These are phyloP conservation scores for Mobula birostris DNA, from an alignment of 2,113 vertebrate genomes.

Conservation along the genomic window DNA sequence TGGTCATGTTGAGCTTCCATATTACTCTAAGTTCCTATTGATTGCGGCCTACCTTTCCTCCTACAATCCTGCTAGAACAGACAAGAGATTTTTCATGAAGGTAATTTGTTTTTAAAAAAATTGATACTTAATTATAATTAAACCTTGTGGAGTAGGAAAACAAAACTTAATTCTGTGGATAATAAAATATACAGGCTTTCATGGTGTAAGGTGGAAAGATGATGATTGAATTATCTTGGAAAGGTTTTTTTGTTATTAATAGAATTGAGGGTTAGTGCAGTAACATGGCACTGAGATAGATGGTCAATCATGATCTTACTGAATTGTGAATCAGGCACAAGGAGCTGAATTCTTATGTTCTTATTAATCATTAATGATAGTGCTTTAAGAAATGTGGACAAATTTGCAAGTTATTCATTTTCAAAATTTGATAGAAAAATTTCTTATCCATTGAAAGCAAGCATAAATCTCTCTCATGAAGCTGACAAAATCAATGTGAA, in stretches of 20 bases:
- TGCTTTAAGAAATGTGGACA: not conserved
- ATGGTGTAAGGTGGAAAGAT: not conserved
- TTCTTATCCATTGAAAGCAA: not conserved
- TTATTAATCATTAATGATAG: no score
- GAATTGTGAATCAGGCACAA: no score
- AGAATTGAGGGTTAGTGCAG: no score
- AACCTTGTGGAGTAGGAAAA: not conserved
- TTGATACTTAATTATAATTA: not conserved
- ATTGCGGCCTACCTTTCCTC: conserved; percentile 94
- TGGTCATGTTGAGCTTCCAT: conserved; percentile 86
- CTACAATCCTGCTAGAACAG: conserved; percentile 90
- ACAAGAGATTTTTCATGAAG: conserved; percentile 95
- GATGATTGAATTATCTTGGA: not conserved
- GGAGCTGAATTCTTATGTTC: no score
- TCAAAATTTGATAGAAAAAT: not conserved
- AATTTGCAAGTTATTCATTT: not conserved
- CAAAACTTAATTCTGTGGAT: not conserved
- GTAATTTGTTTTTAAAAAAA: conserved; percentile 48
- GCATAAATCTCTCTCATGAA: not conserved
- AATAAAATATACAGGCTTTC: not conserved
- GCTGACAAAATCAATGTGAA: not conserved
- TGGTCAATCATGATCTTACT: no score
- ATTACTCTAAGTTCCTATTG: conserved; percentile 93
- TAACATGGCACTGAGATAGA: no score
- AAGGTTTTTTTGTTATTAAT: not conserved